Evolutionary conservation across 2,113 vertebrate species (phyloP).

Genomic region (Coptodon rendalli): DNA sequence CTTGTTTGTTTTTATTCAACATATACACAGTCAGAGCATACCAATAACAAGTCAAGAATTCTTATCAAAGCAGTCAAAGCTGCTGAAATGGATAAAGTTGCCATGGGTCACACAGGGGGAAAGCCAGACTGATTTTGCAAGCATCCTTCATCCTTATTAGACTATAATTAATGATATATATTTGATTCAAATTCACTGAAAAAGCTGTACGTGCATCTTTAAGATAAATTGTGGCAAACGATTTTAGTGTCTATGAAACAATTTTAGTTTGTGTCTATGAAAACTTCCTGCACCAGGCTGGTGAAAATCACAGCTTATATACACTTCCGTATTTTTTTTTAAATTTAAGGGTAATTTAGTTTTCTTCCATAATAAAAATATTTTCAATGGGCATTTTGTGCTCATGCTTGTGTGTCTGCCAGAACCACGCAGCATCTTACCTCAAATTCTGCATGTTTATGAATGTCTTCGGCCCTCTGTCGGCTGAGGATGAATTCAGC

Average conservation of each 20-base stretch:
- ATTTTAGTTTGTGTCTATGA: background rate
- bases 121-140: background rate
- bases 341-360: background rate
- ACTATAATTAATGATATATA: background rate
- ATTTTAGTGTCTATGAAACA: background rate
- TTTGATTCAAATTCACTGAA: background rate
- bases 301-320: background rate
- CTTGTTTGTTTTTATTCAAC: background rate
- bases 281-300: background rate
- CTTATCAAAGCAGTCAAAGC: background rate
- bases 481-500: constrained; percentile 97
- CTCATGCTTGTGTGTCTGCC: background rate
- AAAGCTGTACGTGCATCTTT: background rate
- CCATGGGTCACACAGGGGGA: background rate
- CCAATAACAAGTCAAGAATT: background rate
- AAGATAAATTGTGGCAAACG: background rate
- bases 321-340: background rate
- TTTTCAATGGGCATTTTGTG: background rate
- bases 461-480: constrained; percentile 95
- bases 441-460: constrained; percentile 98
- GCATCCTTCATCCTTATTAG: background rate
- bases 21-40: background rate
- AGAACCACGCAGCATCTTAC: constrained; percentile 62
- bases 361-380: background rate
- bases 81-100: background rate